A percentile compares a stretch with the other conserved stretches of the same genome.
Evolutionary conservation across 2,797 vertebrate genomes (phyloP).

Genomic region (Ibycter americanus): DNA sequence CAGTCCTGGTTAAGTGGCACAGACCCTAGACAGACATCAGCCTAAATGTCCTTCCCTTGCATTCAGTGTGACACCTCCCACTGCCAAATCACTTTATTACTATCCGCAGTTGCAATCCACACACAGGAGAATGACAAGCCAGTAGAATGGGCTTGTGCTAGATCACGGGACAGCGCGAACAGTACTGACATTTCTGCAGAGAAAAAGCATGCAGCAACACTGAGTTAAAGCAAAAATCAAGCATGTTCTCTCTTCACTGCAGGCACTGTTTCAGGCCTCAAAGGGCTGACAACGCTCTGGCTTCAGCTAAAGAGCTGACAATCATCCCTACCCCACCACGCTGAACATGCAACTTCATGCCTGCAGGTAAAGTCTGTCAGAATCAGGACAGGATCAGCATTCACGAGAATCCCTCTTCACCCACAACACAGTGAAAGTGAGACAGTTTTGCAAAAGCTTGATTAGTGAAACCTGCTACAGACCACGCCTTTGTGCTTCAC

Average conservation of each 20-base stretch:
- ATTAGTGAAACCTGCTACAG: neutral
- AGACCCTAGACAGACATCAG: neutral
- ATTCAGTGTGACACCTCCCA: neutral
- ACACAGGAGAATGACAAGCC: neutral
- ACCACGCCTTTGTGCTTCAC: neutral
- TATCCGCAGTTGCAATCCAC: neutral
- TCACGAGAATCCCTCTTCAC: neutral
- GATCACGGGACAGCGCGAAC: accelerated
- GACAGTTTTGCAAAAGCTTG: neutral
- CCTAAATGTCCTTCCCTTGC: neutral
- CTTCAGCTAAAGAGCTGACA: neutral
- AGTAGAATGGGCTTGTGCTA: neutral
- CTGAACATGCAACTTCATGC: neutral
- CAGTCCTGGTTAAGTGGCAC: neutral
- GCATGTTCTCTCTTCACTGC: neutral
- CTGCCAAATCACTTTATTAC: neutral
- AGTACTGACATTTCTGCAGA: neutral
- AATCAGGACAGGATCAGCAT: neutral
- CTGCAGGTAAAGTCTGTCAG: neutral
- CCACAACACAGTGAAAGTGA: neutral
- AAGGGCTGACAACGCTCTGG: neutral
- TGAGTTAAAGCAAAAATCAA: neutral
- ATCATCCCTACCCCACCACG: neutral
- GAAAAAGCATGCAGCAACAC: neutral
- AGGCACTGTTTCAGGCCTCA: neutral